Evolutionary conservation across 2,113 vertebrate genomes (phyloP), one percentile per base, ranked within the genome.

Genomic region (Oenanthe oenanthe): DNA sequence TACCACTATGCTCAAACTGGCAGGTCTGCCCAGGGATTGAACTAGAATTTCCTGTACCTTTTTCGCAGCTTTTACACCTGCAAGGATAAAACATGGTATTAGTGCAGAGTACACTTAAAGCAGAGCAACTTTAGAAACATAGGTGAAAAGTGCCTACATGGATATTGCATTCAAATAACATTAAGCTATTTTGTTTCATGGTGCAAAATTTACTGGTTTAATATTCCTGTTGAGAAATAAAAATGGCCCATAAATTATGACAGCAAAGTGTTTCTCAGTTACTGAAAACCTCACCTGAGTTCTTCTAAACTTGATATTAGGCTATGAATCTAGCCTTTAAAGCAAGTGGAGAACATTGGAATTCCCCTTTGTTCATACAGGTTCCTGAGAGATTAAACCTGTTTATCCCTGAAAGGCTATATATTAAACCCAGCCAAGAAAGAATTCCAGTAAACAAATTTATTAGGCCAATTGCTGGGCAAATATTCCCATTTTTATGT

Each of bases 1-100:
- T 97, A 32, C 70, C 48, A 18, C 96, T 92, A 58, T 60, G 78
- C 45, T 92, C 62, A 48, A 68, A 60, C 2, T 66, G 79, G 70
- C 51, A 93, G 42, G 50, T 57, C 32, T 91, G 93, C 26, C 95
- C 96, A 54, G 88, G 20, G 13, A 90, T 90, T 89, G 89, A 86
- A 74, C 70, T 77, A 72, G 91, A 75, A 57, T 96, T 75, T 98
- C 97, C 90, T 97, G 92, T 54, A 90, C 94, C 80, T 78, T 97
- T 96, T 93, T 85, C 34, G 42, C 83, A 95, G 86, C 76, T 85
- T 95, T 96, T 74, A 85, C 92, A 96, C 94, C 98, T 98, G 94
- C 75, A 98, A 97, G 97, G 81, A 97, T 86, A 96, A 95, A 97
- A 96, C 51, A 91, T 36, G 79, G 66, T 70, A 88, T 93, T 95